Evolutionary conservation across 2,888 invertebrate genomes (phyloP), one percentile per base, ranked within the genome.

Genomic region (Ophion costatus): DNA sequence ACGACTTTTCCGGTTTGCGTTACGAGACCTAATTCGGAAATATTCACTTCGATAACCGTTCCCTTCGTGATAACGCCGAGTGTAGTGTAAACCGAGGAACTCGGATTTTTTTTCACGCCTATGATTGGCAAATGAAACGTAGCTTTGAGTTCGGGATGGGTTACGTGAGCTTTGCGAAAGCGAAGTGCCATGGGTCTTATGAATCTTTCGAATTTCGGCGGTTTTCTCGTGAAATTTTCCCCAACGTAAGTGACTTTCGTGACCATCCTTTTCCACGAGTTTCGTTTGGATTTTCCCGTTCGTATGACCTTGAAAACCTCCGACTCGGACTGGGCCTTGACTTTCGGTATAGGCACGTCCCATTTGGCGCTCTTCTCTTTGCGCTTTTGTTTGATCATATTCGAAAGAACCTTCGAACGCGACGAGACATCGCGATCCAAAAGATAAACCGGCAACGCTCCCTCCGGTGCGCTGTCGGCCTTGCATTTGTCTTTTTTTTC

Each of bases 341-440:
- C 99, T 96, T 99, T 99, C 0, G 99, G 99, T 92, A 99, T 97
- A 0, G 99, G 99, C 0, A 99, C 99, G 91, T 99, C 98, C 99
- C 99, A 99, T 95, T 99, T 99, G 0, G 99, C 99, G 79, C 99
- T 99, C 92, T 99, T 99, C 93, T 99, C 99, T 94, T 99, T 99
- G 0, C 99, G 96, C 94, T 99, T 99, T 94, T 99, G 99, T 94
- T 99, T 99, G 86, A 99, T 98, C 98, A 99, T 99, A 93, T 99
- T 99, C 0, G 99, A 99, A 0, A 99, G 95, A 29, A 99, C 97
- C 94, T 99, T 99, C 2, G 99, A 98, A 66, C 98, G 95, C 0
- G 97, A 97, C 92, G 99, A 98, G 7, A 98, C 96, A 94, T 99
- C 98, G 94, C 99, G 96, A 95, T 99, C 99, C 79, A 99, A 95